Base-by-base conservation (phyloP, 2,888 invertebrate species). In the Malachius bipustulatus region DNA sequence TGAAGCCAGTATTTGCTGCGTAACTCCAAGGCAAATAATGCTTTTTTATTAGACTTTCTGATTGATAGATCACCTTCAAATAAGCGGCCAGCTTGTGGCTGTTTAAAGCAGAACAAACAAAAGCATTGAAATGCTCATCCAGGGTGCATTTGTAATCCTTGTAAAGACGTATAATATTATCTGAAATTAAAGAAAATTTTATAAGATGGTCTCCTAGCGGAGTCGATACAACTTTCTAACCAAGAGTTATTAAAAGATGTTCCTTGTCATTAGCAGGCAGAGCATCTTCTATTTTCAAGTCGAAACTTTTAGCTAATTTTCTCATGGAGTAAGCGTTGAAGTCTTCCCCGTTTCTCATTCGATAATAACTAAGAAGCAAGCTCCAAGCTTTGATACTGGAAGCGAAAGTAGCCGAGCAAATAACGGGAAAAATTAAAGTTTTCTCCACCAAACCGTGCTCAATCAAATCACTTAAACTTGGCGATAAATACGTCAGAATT, bases 101-200 rank as follows among this genome's bases (percentile, higher is more conserved):
- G 64, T 83, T 84, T 53, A 15, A 66, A 57, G 84, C 93, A 15
- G 88, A 80, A 62, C 90, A 93, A 30, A 96, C 72, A 56, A 96
- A 89, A 1, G 94, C 94, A 63, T 94, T 94, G 55, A 94, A 93
- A 62, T 91, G 90, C n/a, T 93, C 83, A 66, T 94, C 93, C 43
- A 76, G 80, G 53, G 88, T 89, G 49, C 93, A 71, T 57, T 91
- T 90, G 49, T 90, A 84, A 0, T 82, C 82, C 4, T 75, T 74
- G 60, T 96, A 94, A 14, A 84, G 79, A 9, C 81, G 73, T 34
- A 89, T 71, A 39, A 96, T 88, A 52, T 80, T 83, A 26, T 90
- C 90, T 37, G n/a, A n/a, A n/a, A n/a, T n/a, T n/a, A n/a, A n/a
- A n/a, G n/a, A n/a, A n/a, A n/a, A n/a, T n/a, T n/a, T n/a, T n/a